Conservation (phyloP, 2,888 invertebrate species). For the Tenthredo notha region DNA sequence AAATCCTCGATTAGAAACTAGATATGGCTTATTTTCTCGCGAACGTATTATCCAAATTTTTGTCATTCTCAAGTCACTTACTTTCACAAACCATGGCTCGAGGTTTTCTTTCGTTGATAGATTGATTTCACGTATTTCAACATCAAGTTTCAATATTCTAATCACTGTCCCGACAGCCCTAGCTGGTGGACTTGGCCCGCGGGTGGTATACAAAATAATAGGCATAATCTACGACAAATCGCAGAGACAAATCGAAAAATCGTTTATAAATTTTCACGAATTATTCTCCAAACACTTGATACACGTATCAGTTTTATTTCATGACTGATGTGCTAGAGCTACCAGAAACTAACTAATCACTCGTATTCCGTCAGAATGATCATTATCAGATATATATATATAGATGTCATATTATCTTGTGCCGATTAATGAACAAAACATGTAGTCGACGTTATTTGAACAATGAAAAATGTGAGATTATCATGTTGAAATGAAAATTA, state of each 20-base stretch:
- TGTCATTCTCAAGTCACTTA: neutral
- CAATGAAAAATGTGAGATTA: neutral
- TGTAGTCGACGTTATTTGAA: neutral
- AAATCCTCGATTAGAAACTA: neutral
- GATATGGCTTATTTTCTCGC: neutral
- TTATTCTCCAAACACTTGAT: neutral
- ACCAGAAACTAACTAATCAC: neutral
- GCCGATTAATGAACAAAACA: neutral
- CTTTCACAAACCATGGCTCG: conserved; percentile 17
- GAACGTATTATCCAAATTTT: neutral
- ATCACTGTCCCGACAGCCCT: conserved; percentile 9
- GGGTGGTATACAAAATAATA: neutral
- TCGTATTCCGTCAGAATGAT: neutral
- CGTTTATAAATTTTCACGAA: no score
- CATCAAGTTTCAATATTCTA: conserved; percentile 1
- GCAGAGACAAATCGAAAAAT: neutral
- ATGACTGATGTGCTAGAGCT: neutral
- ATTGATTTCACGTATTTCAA: neutral
- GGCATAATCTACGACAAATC: neutral
- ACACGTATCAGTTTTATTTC: neutral
- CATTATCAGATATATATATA: neutral
- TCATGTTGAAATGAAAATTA: neutral
- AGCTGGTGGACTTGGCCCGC: neutral
- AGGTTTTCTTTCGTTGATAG: neutral
- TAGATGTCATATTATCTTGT: neutral